Conservation (phyloP, 2,797 vertebrate genomes). For the Cossypha heuglini region DNA sequence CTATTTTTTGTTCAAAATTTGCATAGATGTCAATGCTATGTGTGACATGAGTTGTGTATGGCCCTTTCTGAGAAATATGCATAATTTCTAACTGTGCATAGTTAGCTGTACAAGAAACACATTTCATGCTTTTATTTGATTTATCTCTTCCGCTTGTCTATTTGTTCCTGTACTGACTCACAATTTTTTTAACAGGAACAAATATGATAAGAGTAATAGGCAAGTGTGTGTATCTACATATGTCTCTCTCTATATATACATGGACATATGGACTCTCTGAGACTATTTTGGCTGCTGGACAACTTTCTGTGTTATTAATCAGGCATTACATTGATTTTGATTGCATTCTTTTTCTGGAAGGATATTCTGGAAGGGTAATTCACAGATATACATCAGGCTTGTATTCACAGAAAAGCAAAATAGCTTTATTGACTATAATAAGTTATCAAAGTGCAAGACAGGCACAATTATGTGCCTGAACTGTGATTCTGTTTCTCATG, state of each 20-base stretch:
- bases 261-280: constrained; percentile 12
- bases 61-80: not conserved
- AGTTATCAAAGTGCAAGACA: constrained; percentile 27
- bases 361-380: constrained; percentile 47
- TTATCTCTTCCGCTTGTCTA: constrained; percentile 51
- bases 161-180: constrained; percentile 71
- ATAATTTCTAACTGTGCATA: not conserved
- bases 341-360: constrained; percentile 46
- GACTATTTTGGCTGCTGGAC: constrained; percentile 41
- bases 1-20: not conserved
- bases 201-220: constrained; percentile 54
- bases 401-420: constrained; percentile 19
- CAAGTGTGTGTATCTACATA: not conserved
- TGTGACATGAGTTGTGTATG: not conserved
- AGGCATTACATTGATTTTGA: constrained; percentile 52
- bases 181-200: constrained; percentile 60
- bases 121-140: constrained; percentile 37
- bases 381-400: not conserved
- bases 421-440: not conserved
- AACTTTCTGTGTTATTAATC: constrained; percentile 51
- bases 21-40: not conserved
- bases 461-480: not conserved
- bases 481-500: not conserved
- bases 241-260: not conserved
- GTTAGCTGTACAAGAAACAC: not conserved